These are phyloP conservation scores for Piprites chloris DNA, from an alignment of 2,113 vertebrate species.

Conservation along the genomic window DNA sequence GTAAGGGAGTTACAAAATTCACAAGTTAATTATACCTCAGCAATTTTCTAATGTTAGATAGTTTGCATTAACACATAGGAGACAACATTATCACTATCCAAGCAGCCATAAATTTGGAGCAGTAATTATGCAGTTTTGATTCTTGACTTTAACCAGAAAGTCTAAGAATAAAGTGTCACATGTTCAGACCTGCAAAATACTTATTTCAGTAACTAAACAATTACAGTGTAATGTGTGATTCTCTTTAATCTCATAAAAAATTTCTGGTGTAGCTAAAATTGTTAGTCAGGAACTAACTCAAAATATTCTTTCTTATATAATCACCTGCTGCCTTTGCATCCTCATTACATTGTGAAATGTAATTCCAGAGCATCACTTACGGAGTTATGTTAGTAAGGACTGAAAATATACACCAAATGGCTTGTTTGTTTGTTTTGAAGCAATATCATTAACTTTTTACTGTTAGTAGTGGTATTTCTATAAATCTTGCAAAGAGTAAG, in stretches of 20 bases:
- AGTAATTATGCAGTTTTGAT: constrained; percentile 41
- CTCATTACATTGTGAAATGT: background rate
- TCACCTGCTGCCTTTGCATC: background rate
- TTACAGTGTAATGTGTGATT: background rate
- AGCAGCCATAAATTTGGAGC: constrained; percentile 15
- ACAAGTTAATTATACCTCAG: background rate
- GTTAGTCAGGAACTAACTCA: background rate
- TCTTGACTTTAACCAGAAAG: constrained; percentile 3
- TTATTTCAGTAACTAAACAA: background rate
- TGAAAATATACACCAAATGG: background rate
- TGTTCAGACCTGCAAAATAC: background rate
- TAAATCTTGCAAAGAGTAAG: background rate
- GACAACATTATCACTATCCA: background rate
- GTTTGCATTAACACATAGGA: background rate
- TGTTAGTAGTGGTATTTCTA: background rate
- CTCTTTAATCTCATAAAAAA: background rate
- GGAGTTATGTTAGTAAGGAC: background rate
- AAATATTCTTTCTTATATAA: background rate
- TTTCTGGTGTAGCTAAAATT: background rate
- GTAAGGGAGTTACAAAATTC: background rate
- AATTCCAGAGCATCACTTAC: background rate
- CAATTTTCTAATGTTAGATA: background rate
- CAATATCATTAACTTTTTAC: background rate
- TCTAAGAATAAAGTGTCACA: background rate
- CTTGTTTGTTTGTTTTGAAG: background rate